A percentile compares a stretch with the other conserved stretches of the same genome.
phyloP scores from a whole-genome alignment of 2,797 vertebrate genomes.

The Tenualosa thibaudeaui region DNA sequence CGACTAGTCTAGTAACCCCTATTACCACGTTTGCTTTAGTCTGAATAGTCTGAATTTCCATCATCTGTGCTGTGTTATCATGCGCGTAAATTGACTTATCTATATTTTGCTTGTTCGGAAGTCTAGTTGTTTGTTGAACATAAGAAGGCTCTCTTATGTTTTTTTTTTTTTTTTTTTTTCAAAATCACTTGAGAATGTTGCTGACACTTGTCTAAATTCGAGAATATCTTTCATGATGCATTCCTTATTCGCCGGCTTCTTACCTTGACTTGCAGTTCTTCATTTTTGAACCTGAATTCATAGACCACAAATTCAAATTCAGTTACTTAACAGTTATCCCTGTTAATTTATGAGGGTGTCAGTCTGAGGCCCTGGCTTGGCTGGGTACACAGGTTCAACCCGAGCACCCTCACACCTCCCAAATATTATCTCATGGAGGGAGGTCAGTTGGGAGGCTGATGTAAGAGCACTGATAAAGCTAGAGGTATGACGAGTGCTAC shows the following conservation, averaged over 20 bases:
- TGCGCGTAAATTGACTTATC: too few species aligned
- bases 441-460: conserved; percentile 67
- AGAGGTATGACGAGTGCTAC: conserved; percentile 52
- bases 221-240: background rate
- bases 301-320: background rate
- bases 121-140: background rate
- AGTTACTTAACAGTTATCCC: background rate
- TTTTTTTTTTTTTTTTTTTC: background rate
- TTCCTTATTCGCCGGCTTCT: background rate
- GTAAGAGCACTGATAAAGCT: conserved; percentile 74
- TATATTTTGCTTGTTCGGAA: background rate
- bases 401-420: conserved; percentile 67
- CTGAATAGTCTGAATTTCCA: background rate
- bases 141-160: background rate
- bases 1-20: background rate
- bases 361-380: conserved; percentile 47
- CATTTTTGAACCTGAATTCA: background rate
- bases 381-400: conserved; percentile 65
- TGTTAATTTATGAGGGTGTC: background rate
- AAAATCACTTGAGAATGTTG: background rate
- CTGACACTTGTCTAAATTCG: background rate
- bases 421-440: conserved; percentile 70
- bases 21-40: background rate
- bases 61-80: background rate
- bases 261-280: background rate